These are phyloP conservation scores for Crocuta crocuta DNA, from an alignment of 2,113 vertebrate species.

Conservation along the genomic window DNA sequence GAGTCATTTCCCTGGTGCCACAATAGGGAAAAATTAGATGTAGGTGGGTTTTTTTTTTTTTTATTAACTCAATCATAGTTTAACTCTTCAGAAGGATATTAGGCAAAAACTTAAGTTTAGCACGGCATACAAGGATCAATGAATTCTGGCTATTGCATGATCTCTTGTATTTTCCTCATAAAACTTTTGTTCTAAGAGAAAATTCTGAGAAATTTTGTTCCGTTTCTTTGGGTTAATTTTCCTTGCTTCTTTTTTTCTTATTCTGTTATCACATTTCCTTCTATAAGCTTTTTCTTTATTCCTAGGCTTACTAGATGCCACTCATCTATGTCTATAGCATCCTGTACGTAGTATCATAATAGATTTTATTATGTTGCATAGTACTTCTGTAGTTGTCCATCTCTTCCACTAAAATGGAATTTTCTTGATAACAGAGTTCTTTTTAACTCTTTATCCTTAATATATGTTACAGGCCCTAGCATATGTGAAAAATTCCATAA, in stretches of 20 bases:
- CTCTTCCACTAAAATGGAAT: background rate
- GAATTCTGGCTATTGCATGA: background rate
- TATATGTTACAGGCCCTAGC: background rate
- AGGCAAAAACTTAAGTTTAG: background rate
- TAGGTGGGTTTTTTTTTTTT: background rate
- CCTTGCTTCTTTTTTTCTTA: background rate
- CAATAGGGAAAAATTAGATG: background rate
- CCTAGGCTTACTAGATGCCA: background rate
- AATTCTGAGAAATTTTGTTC: background rate
- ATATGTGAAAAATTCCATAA: background rate
- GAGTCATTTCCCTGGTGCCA: background rate
- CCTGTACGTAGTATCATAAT: background rate
- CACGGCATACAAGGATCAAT: background rate
- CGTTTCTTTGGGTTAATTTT: background rate
- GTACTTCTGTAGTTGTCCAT: background rate
- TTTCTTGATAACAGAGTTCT: background rate
- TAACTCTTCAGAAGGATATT: background rate
- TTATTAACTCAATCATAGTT: background rate
- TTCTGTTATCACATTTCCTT: background rate
- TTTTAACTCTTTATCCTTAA: background rate
- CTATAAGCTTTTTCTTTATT: background rate
- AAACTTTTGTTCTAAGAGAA: background rate
- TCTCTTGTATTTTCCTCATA: background rate
- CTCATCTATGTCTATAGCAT: background rate
- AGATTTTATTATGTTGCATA: background rate